A percentile compares a stretch with the other conserved stretches of the same genome.
Evolutionary conservation across 2,113 vertebrate genomes (phyloP).

Genomic region (Zapornia atra): DNA sequence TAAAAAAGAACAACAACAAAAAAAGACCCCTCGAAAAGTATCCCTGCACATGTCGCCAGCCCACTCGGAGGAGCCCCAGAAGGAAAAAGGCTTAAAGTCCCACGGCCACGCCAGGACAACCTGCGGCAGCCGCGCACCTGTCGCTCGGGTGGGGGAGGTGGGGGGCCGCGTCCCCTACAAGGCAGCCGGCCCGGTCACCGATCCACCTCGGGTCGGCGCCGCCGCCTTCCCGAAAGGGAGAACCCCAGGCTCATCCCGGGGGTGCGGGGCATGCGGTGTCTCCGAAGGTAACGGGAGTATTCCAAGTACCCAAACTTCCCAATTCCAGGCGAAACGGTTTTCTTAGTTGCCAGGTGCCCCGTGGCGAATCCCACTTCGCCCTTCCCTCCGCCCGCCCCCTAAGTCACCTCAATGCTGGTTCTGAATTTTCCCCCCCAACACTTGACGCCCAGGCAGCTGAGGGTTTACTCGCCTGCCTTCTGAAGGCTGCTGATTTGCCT

Average conservation of each 20-base stretch:
- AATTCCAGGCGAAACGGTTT: no score
- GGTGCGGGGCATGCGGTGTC: no score
- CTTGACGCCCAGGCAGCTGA: no score
- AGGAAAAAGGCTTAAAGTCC: fast-evolving
- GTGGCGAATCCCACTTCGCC: neutral
- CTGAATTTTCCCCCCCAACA: no score
- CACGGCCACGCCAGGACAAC: fast-evolving
- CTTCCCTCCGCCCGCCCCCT: no score
- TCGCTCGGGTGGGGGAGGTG: no score
- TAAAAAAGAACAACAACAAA: no score
- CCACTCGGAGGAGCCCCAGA: neutral
- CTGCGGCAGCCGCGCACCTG: fast-evolving
- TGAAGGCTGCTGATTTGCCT: neutral
- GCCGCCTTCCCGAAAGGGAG: neutral
- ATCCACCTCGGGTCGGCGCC: no score
- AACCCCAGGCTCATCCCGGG: neutral
- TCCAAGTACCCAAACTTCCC: no score
- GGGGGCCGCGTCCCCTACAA: neutral
- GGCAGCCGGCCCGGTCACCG: neutral
- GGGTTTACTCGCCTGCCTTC: neutral
- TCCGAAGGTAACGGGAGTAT: no score
- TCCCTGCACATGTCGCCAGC: neutral
- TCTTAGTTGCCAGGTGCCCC: no score
- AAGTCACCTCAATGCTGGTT: no score
- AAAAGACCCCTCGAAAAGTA: neutral